Base-by-base conservation (phyloP, 1,140 invertebrate genomes). In the Pseudomyrmex concolor region DNA sequence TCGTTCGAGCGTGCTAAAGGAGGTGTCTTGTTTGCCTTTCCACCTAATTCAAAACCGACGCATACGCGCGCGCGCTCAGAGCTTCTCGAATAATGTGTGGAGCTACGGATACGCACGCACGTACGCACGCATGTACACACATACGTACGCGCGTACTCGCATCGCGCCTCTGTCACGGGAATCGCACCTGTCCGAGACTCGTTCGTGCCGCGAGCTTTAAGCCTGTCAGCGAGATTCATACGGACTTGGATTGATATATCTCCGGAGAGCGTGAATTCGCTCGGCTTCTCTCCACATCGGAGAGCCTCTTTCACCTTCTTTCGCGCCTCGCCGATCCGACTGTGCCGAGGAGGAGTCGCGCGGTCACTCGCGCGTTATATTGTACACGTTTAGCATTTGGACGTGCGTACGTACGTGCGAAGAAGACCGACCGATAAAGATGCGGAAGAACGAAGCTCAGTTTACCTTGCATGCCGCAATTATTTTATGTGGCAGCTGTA, bases 211-310 rank as follows among this genome's bases (percentile, higher is more conserved):
- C 80, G 80, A 86, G 88, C 84, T 71, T 91, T 86, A 88, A 90
- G 88, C 88, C 89, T 91, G 89, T 91, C 88, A 89, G 76, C 89
- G 86, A 85, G 90, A 90, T 91, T 91, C 89, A 88, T 86, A 88
- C 84, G 64, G 83, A 87, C 89, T 87, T 76, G 83, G 86, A 90
- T 90, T 90, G 87, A 90, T 90, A 90, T 90, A 90, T 90, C 89
- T 90, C 50, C 73, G 25, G 54, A 25, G 85, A 74, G 73, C 80
- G 86, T 68, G 86, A 78, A 88, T 84, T 48, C 68, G 57, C 70
- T 22, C 68, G 67, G 19, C 13, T 45, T 68, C 55, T 73, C 68
- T 62, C 70, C 50, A 10, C 50, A 13, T 51, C 50, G 50, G 50
- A 19, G 15, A 57, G 43, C 51, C 50, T 71, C 76, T 70, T 70